Base-by-base conservation (phyloP, 2,888 invertebrate genomes). In the Diogma glabrata region DNA sequence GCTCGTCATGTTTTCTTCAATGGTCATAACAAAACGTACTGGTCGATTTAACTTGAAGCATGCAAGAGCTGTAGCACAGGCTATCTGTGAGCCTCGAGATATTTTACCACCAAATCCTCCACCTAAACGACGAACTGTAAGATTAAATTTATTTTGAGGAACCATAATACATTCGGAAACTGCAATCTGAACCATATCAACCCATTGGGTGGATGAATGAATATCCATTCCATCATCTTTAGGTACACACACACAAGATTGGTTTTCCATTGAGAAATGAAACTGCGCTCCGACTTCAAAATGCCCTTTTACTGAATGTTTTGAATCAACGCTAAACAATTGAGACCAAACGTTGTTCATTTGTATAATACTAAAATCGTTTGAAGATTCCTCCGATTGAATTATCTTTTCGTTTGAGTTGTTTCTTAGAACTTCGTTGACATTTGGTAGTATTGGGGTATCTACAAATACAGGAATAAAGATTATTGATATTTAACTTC, bases 51-150 rank as follows among this genome's bases (percentile, higher is more conserved):
- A 66, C 50, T 72, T 72, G 59, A 75, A 63, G 1, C 83, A 80
- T 1, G 79, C 86, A 1, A 89, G 62, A 0, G 85, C 84, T 60
- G 82, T 79, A 0, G 82, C 82, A 56, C 79, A 76, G 0, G 82
- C 76, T 1, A 75, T 60, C 4, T 74, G 69, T 2, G 73, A 59
- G 2, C 78, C 72, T n/a, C 85, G 74, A 0, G 79, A 75, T 30
- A 83, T 80, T 66, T 89, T 89, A 0, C 72, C 76, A 0, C 89
- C 89, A 63, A 82, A 89, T 0, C 69, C 83, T 12, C 89, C 88
- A 1, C 85, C 85, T 0, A 84, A 62, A 51, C 85, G 72, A 52
- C 78, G 72, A 1, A 83, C 78, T 16, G 73, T 67, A 1, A 84
- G 66, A 55, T 79, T 78, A 5, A 84, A 66, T 46, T 82, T 74